phyloP scores from a whole-genome alignment of 2,888 invertebrate species.

The Anthophora plumipes region DNA sequence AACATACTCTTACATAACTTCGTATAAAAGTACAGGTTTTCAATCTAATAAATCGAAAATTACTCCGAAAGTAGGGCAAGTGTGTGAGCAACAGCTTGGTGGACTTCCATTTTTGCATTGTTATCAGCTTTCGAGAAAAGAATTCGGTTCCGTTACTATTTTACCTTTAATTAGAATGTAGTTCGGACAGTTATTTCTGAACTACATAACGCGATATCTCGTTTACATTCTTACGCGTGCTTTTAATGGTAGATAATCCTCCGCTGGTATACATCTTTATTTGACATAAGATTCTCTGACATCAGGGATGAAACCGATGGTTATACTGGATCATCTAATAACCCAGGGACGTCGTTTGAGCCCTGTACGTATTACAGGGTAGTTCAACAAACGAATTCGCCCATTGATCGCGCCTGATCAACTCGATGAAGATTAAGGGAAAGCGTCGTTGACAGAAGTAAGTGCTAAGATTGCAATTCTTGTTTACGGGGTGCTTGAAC shows the following conservation, averaged over 20 bases:
- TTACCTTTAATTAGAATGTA: no score
- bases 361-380: conserved; percentile 4
- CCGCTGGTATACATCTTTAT: neutral
- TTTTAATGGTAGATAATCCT: conserved; percentile 28
- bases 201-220: neutral
- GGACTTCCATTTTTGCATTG: no score
- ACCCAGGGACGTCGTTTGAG: conserved; percentile 35
- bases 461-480: conserved; percentile 39
- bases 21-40: no score
- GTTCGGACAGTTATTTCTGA: neutral
- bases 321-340: conserved; percentile 38
- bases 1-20: no score
- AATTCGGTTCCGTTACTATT: no score
- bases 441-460: conserved; percentile 1
- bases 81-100: no score
- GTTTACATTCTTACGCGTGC: neutral
- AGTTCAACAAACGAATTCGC: conserved; percentile 49
- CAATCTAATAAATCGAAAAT: no score
- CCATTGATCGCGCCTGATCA: conserved; percentile 53
- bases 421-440: conserved; percentile 27
- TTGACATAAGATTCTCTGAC: conserved; percentile 4
- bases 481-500: conserved; percentile 29
- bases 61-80: no score
- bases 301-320: conserved; percentile 31
- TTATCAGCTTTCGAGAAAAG: no score